These are phyloP conservation scores for Aquatica leii DNA, from an alignment of 2,888 invertebrate genomes.

Conservation along the genomic window DNA sequence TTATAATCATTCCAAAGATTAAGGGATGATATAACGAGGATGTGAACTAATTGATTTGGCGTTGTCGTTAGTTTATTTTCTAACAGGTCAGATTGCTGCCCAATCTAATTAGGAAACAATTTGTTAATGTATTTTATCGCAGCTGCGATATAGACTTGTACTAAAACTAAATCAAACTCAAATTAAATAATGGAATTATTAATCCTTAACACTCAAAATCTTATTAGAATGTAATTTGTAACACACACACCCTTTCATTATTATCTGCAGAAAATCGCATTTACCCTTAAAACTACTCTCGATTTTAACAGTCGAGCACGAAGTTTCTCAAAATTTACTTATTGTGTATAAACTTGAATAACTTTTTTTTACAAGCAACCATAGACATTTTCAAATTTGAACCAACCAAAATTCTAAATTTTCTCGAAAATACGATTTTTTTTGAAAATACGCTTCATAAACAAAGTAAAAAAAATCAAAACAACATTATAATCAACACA, in stretches of 20 bases:
- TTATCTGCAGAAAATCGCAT: constrained; percentile 9
- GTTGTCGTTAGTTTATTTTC: constrained; percentile 54
- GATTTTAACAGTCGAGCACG: no score
- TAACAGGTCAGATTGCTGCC: constrained; percentile 62
- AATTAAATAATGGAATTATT: constrained; percentile 56
- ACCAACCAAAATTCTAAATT: no score
- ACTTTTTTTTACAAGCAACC: no score
- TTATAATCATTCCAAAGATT: constrained; percentile 13
- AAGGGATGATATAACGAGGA: constrained; percentile 45
- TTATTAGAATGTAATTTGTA: constrained; percentile 48
- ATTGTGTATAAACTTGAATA: no score
- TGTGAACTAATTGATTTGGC: constrained; percentile 56
- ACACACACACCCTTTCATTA: constrained; percentile 16
- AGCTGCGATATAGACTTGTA: constrained; percentile 54
- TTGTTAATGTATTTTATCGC: constrained; percentile 63
- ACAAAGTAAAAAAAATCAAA: no score
- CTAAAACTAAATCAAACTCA: constrained; percentile 47
- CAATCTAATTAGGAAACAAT: constrained; percentile 63
- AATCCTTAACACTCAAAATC: constrained; percentile 51
- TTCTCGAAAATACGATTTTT: no score
- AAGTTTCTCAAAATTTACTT: no score
- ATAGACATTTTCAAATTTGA: no score
- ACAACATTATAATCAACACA: no score
- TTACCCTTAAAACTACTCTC: not conserved
- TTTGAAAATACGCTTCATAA: no score